Evolutionary conservation across 2,888 invertebrate genomes (phyloP).

Genomic region (Chalcosyrphus nemorum): DNA sequence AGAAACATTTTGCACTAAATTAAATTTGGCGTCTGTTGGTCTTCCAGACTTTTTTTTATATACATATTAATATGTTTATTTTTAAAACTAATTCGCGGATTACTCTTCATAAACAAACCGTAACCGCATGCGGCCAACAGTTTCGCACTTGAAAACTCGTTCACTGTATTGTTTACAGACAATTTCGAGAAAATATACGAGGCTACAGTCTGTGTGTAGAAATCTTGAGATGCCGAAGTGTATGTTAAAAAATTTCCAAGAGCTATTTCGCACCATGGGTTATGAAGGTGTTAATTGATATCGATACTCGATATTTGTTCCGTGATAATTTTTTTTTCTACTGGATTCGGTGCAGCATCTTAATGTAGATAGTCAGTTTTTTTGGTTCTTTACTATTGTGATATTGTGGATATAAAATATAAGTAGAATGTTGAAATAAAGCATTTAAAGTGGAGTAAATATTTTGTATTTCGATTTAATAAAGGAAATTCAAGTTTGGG

Average conservation of each 20-base stretch:
- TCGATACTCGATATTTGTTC: not conserved
- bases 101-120: not conserved
- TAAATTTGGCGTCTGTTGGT: not conserved
- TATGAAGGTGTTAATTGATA: constrained; percentile 15
- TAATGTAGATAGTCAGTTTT: not conserved
- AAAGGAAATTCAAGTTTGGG: too few species aligned
- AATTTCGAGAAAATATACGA: not conserved
- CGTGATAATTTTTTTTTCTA: constrained; percentile 3
- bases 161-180: constrained; percentile 2
- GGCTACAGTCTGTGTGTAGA: not conserved
- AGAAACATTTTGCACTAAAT: too few species aligned
- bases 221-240: not conserved
- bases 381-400: not conserved
- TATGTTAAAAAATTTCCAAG: not conserved
- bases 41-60: not conserved
- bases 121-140: not conserved
- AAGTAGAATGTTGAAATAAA: not conserved
- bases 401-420: not conserved
- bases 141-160: constrained; percentile 10
- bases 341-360: not conserved
- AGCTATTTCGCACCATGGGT: constrained; percentile 2
- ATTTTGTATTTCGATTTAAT: too few species aligned
- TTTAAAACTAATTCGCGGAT: not conserved
- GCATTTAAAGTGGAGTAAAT: not conserved
- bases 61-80: not conserved